phyloP scores from a whole-genome alignment of 2,113 vertebrate genomes.

The Psittacus erithacus region DNA sequence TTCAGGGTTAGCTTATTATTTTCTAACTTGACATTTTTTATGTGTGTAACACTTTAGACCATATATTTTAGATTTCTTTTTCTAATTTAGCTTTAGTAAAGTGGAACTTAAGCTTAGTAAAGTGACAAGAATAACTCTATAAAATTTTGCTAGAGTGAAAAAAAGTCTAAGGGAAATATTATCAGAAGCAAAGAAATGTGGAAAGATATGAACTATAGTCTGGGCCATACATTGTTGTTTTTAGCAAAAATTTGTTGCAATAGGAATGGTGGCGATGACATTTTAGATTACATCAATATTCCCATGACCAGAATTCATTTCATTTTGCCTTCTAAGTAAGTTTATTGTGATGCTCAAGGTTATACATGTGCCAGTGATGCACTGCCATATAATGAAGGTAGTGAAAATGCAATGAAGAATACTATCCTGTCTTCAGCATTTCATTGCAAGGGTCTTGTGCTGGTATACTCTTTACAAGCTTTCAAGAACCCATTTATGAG shows the following conservation, averaged over 20 bases:
- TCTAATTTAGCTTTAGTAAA: not conserved
- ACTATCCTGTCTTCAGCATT: not conserved
- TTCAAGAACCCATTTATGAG: not conserved
- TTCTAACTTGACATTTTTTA: not conserved
- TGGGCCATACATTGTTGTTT: not conserved
- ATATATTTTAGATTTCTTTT: not conserved
- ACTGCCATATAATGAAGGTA: not conserved
- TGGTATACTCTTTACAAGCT: not conserved
- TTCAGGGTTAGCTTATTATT: not conserved
- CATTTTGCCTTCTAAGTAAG: not conserved
- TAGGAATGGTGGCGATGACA: not conserved
- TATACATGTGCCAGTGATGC: not conserved
- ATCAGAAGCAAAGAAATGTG: not conserved
- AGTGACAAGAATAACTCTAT: not conserved
- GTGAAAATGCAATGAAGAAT: not conserved
- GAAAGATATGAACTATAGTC: not conserved
- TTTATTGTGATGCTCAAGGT: not conserved
- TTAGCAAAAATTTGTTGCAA: not conserved
- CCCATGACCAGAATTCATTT: not conserved
- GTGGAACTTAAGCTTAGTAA: not conserved
- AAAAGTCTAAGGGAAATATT: not conserved
- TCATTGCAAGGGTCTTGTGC: not conserved
- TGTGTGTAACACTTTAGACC: not conserved
- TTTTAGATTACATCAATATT: not conserved
- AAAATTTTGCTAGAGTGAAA: not conserved